These are phyloP conservation scores for Xenopus petersii DNA, from an alignment of 2,797 vertebrate genomes.

Conservation along the genomic window DNA sequence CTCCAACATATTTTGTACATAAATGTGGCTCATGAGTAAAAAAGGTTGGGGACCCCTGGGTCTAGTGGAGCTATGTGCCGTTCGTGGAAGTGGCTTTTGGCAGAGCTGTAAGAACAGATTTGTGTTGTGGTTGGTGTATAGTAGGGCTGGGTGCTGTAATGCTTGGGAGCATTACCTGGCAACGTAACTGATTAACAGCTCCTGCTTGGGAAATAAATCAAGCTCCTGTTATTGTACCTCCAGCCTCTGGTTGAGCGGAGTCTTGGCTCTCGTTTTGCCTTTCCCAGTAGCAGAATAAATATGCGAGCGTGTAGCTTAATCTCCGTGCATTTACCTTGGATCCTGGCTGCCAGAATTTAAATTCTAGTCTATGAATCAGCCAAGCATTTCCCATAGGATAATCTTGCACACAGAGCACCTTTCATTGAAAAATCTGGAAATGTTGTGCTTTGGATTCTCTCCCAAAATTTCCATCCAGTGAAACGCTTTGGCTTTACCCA, in stretches of 20 bases:
- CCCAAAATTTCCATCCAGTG: constrained; percentile 13
- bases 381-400: too few species aligned
- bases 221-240: too few species aligned
- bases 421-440: constrained; percentile 20
- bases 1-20: too few species aligned
- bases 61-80: too few species aligned
- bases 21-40: too few species aligned
- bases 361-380: background rate
- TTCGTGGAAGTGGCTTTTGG: too few species aligned
- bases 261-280: constrained; percentile 8
- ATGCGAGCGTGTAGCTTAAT: background rate
- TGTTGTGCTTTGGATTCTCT: constrained; percentile 7
- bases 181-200: constrained; percentile 32
- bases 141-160: background rate
- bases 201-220: constrained; percentile 25
- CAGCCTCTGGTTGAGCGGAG: constrained; percentile 11
- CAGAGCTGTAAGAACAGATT: too few species aligned
- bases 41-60: too few species aligned
- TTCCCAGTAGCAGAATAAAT: constrained; percentile 15
- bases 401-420: constrained; percentile 13
- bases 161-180: constrained; percentile 18
- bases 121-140: too few species aligned
- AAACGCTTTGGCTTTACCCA: too few species aligned
- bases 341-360: background rate
- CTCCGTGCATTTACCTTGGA: constrained; percentile 1